These are phyloP conservation scores for Dolichallabes microphthalmus DNA, from an alignment of 2,113 vertebrate genomes.

Conservation along the genomic window DNA sequence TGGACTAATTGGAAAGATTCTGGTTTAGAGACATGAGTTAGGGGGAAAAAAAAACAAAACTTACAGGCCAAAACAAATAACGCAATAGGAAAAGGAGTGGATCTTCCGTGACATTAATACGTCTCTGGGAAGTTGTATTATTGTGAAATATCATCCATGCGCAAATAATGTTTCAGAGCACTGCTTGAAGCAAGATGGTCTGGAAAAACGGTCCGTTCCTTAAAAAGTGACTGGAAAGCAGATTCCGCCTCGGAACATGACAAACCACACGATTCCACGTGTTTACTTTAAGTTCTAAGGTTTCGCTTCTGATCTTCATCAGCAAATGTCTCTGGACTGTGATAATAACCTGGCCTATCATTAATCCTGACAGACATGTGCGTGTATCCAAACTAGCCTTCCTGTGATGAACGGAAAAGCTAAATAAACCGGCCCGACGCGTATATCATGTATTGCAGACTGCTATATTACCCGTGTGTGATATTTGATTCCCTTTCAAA, in stretches of 20 bases:
- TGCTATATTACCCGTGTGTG: background rate
- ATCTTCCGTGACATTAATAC: slow-evolving; percentile 18
- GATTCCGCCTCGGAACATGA: slow-evolving; percentile 34
- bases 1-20: background rate
- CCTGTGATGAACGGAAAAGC: background rate
- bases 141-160: slow-evolving; percentile 33
- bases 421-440: background rate
- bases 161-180: slow-evolving; percentile 7
- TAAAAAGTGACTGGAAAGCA: slow-evolving; percentile 15
- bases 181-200: background rate
- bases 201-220: slow-evolving; percentile 42
- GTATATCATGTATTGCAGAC: background rate
- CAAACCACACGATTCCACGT: slow-evolving; percentile 1
- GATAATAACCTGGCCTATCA: slow-evolving; percentile 1
- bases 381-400: background rate
- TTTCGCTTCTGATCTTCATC: slow-evolving; percentile 12
- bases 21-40: background rate
- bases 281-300: slow-evolving; percentile 21
- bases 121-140: slow-evolving; percentile 20
- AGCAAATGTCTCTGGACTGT: background rate
- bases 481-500: slow-evolving; percentile 3
- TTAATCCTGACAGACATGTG: slow-evolving; percentile 5
- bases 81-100: background rate
- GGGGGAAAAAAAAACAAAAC: background rate
- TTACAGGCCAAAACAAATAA: slow-evolving; percentile 9